These are phyloP conservation scores for Eupithecia vulgata DNA, from an alignment of 2,888 invertebrate genomes.

Conservation along the genomic window DNA sequence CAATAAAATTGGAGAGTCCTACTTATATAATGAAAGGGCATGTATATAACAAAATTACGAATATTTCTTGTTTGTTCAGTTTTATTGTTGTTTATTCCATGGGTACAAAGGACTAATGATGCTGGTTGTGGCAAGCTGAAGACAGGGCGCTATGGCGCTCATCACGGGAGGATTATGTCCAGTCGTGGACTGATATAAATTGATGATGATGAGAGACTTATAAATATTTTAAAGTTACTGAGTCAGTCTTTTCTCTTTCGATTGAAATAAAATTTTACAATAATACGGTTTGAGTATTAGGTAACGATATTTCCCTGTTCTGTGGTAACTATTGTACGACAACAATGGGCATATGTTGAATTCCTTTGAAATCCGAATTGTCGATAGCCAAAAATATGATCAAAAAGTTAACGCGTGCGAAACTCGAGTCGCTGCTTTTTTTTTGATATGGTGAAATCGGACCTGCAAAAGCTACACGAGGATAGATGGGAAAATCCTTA, in stretches of 20 bases:
- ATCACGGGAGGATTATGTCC: too few relatives aligned
- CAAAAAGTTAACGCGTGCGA: neutral
- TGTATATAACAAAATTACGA: neutral
- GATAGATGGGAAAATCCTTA: neutral
- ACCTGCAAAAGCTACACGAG: neutral
- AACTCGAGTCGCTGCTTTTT: neutral
- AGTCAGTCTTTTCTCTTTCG: too few relatives aligned
- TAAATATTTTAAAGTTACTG: neutral
- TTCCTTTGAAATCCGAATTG: neutral
- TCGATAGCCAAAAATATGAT: neutral
- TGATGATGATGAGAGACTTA: neutral
- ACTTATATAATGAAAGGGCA: neutral
- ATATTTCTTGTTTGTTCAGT: neutral
- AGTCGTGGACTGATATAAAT: too few relatives aligned
- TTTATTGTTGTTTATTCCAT: neutral
- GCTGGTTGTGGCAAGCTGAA: too few relatives aligned
- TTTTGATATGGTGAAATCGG: neutral
- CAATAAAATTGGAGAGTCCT: constrained; percentile 7
- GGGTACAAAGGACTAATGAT: neutral
- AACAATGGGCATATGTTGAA: neutral
- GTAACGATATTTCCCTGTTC: too few relatives aligned
- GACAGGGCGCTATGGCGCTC: too few relatives aligned
- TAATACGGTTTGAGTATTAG: neutral
- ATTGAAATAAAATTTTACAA: neutral
- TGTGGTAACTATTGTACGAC: neutral